Evolutionary conservation across 1,140 invertebrate genomes (phyloP).

Genomic region (Drosophila orena): DNA sequence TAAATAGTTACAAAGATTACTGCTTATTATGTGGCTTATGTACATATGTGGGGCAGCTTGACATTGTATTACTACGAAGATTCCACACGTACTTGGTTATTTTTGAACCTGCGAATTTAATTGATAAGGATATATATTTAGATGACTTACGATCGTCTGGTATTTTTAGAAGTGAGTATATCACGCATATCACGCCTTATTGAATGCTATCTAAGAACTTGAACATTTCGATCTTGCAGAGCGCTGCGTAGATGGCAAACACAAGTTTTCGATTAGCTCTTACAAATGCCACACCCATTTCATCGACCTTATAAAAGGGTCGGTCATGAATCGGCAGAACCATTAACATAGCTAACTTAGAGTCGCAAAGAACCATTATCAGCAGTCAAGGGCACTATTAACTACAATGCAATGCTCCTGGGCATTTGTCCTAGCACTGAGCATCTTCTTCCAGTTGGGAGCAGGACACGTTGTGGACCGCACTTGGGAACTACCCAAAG

Average conservation of each 20-base stretch:
- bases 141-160: background rate
- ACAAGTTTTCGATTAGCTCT: constrained; percentile 47
- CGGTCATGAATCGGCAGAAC: background rate
- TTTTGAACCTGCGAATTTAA: too few relatives aligned
- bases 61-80: too few relatives aligned
- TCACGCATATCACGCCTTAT: constrained; percentile 4
- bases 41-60: too few relatives aligned
- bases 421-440: constrained; percentile 42
- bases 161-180: constrained; percentile 24
- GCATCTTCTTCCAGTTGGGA: constrained; percentile 17
- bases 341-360: constrained; percentile 12
- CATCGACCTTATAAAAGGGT: constrained; percentile 35
- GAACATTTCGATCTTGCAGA: constrained; percentile 10
- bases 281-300: constrained; percentile 23
- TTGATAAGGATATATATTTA: background rate
- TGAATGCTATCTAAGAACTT: constrained; percentile 12
- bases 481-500: constrained; percentile 20
- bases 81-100: too few relatives aligned
- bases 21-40: too few relatives aligned
- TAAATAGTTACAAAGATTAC: too few relatives aligned
- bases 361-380: constrained; percentile 7
- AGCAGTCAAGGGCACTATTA: background rate
- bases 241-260: constrained; percentile 21
- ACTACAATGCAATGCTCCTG: constrained; percentile 48
- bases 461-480: constrained; percentile 7